A percentile compares a stretch with the other conserved stretches of the same genome.
phyloP scores from a whole-genome alignment of 37 sponge, comb jelly and placozoan species.

The Oscarella lobularis region DNA sequence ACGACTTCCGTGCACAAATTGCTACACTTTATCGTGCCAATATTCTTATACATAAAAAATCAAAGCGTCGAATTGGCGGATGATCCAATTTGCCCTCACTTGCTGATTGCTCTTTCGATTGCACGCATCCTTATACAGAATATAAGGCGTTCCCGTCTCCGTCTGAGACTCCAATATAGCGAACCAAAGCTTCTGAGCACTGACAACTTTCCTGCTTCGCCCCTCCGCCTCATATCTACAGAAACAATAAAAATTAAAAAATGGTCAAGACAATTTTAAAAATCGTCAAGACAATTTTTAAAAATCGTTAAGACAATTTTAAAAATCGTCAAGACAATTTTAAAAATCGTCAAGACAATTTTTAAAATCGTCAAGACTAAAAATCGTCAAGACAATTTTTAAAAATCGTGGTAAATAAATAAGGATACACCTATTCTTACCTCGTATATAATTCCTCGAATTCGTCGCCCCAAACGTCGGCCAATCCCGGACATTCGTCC shows the following conservation, averaged over 20 bases:
- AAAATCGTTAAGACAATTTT: too few species aligned
- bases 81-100: conserved; percentile 3
- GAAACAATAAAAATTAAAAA: neutral
- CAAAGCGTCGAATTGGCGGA: neutral
- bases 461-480: conserved; percentile 86
- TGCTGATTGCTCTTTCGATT: conserved; percentile 98
- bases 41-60: conserved; percentile 31
- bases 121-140: conserved; percentile 96
- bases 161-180: conserved; percentile 91
- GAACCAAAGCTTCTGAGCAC: conserved; percentile 99
- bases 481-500: conserved; percentile 86
- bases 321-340: too few species aligned
- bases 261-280: too few species aligned
- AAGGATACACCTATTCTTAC: too few species aligned
- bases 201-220: conserved; percentile 33
- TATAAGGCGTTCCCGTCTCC: conserved; percentile 98
- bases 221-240: conserved; percentile 82
- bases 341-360: too few species aligned
- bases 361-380: too few species aligned
- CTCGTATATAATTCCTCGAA: conserved; percentile 79
- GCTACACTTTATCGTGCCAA: conserved; percentile 96
- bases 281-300: too few species aligned
- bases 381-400: too few species aligned
- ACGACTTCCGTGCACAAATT: conserved; percentile 98
- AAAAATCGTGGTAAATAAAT: too few species aligned